Evolutionary conservation across 2,113 vertebrate genomes (phyloP).

Genomic region (Perca fluviatilis): DNA sequence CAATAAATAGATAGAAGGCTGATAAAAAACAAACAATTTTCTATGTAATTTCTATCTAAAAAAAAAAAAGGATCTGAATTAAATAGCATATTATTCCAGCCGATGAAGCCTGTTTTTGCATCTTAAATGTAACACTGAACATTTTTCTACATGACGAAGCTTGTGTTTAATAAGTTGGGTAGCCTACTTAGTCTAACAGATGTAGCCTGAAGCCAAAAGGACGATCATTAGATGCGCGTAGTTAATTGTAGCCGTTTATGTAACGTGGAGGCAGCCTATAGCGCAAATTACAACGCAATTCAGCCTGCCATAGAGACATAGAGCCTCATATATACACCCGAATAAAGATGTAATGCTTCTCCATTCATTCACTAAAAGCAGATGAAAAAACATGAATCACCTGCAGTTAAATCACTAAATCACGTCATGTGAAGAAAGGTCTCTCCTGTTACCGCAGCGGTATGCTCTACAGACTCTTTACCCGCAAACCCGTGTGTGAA

Average conservation of each 20-base stretch:
- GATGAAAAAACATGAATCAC: background rate
- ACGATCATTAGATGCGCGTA: background rate
- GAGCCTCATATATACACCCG: background rate
- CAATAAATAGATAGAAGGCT: background rate
- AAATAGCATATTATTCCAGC: background rate
- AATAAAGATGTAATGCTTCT: background rate
- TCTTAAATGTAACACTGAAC: background rate
- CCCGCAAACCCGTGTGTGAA: background rate
- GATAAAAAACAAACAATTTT: background rate
- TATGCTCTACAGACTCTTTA: background rate
- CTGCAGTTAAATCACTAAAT: background rate
- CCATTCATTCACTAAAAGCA: background rate
- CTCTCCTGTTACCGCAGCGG: slow-evolving; percentile 1
- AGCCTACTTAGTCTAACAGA: background rate
- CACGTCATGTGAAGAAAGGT: background rate
- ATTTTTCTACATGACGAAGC: background rate
- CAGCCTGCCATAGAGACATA: background rate
- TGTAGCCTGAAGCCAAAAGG: background rate
- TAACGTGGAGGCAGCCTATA: slow-evolving; percentile 8
- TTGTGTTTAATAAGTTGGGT: background rate
- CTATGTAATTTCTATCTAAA: background rate
- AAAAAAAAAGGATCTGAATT: background rate
- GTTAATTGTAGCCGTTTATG: slow-evolving; percentile 17
- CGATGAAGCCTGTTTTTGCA: background rate
- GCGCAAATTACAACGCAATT: background rate